phyloP scores from a whole-genome alignment of 2,888 invertebrate genomes.

The Imbricaverruca yamaguchii region DNA sequence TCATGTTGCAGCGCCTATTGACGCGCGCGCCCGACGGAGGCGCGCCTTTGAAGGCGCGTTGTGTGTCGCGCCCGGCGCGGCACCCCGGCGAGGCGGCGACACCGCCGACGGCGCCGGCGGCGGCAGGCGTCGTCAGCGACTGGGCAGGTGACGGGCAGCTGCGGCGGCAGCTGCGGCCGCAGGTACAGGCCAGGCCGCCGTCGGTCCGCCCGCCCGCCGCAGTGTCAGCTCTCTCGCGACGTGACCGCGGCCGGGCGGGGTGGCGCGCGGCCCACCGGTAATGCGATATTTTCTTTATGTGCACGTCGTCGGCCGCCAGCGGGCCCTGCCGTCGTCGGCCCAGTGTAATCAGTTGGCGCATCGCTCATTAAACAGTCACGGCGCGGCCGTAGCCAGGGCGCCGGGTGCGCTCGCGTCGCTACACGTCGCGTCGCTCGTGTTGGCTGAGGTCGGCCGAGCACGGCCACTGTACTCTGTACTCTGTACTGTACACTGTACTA shows the following conservation, averaged over 20 bases:
- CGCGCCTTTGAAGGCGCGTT: neutral
- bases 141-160: neutral
- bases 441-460: too few relatives aligned
- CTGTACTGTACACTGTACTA: too few relatives aligned
- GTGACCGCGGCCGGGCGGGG: neutral
- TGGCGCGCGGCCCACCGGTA: neutral
- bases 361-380: slow-evolving; percentile 5
- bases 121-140: neutral
- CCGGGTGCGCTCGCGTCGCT: too few relatives aligned
- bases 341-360: neutral
- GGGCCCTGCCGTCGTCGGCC: neutral
- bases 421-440: too few relatives aligned
- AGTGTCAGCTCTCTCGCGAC: neutral
- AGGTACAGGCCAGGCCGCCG: neutral
- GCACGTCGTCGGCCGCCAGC: neutral
- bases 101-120: neutral
- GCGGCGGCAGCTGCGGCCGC: neutral
- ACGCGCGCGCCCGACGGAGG: neutral
- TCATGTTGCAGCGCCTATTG: too few relatives aligned
- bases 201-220: neutral
- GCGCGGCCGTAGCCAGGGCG: neutral
- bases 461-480: too few relatives aligned
- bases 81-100: neutral
- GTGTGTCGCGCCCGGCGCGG: neutral
- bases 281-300: slow-evolving; percentile 15